These are phyloP conservation scores for Syngnathus typhle DNA, from an alignment of 2,113 vertebrate species.

Conservation along the genomic window DNA sequence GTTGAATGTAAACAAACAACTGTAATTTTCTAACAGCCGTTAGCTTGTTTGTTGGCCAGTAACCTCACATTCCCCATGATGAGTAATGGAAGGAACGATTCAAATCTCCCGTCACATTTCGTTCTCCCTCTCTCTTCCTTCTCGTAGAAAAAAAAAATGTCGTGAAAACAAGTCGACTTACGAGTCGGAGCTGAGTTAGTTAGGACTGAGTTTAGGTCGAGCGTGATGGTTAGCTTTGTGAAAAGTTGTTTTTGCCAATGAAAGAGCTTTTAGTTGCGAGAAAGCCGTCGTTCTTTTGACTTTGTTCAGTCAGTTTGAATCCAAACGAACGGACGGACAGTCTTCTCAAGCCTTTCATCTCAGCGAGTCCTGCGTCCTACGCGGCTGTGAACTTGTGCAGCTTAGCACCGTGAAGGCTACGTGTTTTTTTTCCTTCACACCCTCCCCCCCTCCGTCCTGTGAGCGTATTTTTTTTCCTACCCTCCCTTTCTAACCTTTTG, in stretches of 20 bases:
- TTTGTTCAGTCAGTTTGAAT: conserved; percentile 6
- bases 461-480: conserved; percentile 1
- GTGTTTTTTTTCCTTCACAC: neutral
- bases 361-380: conserved; percentile 7
- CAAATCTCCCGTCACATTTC: too few species aligned
- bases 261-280: neutral
- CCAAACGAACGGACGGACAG: neutral
- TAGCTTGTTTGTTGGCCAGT: too few species aligned
- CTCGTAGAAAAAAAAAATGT: too few species aligned
- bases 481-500: conserved; percentile 9
- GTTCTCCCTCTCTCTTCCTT: too few species aligned
- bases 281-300: neutral
- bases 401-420: conserved; percentile 6
- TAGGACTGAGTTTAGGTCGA: too few species aligned
- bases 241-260: neutral
- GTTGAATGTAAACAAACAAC: too few species aligned
- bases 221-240: neutral
- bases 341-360: conserved; percentile 5
- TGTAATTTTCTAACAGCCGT: too few species aligned
- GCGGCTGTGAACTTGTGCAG: conserved; percentile 9
- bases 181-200: too few species aligned
- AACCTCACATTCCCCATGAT: too few species aligned
- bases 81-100: too few species aligned
- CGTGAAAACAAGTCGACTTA: too few species aligned
- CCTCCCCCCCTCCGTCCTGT: neutral